phyloP scores from a whole-genome alignment of 2,113 vertebrate genomes.

The Madoqua kirkii region DNA sequence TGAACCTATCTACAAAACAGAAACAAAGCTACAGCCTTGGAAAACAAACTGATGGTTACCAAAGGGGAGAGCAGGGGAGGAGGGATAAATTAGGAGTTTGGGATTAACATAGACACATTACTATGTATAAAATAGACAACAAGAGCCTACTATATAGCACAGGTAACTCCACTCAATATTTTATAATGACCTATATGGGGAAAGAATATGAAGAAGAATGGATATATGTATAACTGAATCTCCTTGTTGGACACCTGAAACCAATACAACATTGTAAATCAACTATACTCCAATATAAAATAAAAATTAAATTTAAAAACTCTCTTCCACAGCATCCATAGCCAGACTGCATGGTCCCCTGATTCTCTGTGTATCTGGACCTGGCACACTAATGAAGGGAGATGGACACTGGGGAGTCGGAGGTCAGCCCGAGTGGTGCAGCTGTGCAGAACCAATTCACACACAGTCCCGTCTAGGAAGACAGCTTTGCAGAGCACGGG shows the following conservation, averaged over 20 bases:
- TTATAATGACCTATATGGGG: neutral
- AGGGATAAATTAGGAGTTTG: neutral
- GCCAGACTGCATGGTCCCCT: neutral
- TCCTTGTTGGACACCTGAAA: neutral
- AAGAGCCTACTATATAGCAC: neutral
- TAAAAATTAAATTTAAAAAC: neutral
- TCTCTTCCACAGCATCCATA: neutral
- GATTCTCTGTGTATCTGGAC: neutral
- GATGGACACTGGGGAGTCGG: neutral
- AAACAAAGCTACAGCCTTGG: neutral
- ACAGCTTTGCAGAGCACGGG: rapidly evolving
- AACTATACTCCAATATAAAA: neutral
- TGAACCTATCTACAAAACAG: neutral
- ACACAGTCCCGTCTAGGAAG: neutral
- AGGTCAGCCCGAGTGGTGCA: rapidly evolving
- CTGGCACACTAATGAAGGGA: neutral
- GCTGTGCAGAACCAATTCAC: no score
- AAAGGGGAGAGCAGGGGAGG: neutral
- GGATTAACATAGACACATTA: neutral
- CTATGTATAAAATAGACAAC: neutral
- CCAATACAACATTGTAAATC: neutral
- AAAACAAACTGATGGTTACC: neutral
- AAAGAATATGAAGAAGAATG: neutral
- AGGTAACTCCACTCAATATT: neutral
- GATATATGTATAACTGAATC: neutral